Percentiles rank a stretch among this genome's conserved stretches.
phyloP scores from a whole-genome alignment of 2,888 invertebrate genomes.

The Heliconius cydno region DNA sequence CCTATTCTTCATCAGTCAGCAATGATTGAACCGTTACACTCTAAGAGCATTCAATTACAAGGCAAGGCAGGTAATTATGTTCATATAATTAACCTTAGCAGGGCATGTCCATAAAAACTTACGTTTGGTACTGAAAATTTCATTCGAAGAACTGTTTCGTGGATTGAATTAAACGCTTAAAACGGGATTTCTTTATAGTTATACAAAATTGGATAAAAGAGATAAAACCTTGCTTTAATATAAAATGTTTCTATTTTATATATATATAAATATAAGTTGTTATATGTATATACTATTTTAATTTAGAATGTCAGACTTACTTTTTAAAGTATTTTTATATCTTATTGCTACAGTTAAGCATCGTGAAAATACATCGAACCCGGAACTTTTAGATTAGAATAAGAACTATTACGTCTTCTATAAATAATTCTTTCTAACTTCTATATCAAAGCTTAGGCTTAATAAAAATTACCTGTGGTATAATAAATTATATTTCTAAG shows the following conservation, averaged over 20 bases:
- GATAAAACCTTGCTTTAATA: background rate
- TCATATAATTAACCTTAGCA: background rate
- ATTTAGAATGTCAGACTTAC: no score
- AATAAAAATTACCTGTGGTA: no score
- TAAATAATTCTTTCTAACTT: no score
- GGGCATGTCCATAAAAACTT: background rate
- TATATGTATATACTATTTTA: no score
- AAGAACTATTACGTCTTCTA: no score
- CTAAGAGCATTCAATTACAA: background rate
- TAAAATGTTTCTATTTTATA: background rate
- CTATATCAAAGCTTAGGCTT: no score
- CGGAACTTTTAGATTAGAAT: no score
- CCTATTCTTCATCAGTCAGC: conserved; percentile 11
- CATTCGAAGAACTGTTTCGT: background rate
- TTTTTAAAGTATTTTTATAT: no score
- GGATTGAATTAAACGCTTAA: background rate
- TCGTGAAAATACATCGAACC: no score
- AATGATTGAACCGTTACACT: conserved; percentile 5
- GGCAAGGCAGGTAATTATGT: background rate
- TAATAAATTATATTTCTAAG: no score
- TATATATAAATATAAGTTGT: background rate
- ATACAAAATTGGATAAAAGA: background rate
- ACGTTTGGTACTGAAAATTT: background rate
- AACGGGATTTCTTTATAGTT: background rate
- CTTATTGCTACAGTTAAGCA: no score